Evolutionary conservation across 1,140 invertebrate genomes (phyloP).

Genomic region (Zaprionus davidi): DNA sequence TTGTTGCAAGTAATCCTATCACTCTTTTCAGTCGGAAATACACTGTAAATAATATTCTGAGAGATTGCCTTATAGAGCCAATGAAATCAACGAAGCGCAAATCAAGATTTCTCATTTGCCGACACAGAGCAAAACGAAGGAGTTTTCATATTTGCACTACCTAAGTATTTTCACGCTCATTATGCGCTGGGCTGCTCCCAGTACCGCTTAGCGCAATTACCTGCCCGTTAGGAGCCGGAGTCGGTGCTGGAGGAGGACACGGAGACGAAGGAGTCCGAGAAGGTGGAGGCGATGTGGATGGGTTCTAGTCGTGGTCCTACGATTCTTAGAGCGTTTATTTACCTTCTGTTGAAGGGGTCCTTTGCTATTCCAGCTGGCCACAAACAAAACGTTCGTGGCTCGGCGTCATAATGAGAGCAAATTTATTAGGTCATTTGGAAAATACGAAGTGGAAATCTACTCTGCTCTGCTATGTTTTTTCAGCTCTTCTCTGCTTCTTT

Average conservation of each 20-base stretch:
- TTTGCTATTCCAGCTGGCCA: constrained; percentile 61
- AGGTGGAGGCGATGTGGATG: not conserved
- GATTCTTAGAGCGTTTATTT: constrained; percentile 47
- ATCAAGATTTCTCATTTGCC: constrained; percentile 57
- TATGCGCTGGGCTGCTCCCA: constrained; percentile 64
- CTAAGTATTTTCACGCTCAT: constrained; percentile 76
- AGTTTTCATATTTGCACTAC: constrained; percentile 72
- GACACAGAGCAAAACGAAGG: constrained; percentile 37
- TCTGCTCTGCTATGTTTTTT: constrained; percentile 34
- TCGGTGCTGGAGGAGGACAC: not conserved
- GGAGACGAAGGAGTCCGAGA: not conserved
- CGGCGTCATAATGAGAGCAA: constrained; percentile 79
- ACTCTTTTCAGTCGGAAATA: not conserved
- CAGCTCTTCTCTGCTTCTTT: not conserved
- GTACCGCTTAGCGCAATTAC: constrained; percentile 71
- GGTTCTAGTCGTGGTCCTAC: constrained; percentile 59
- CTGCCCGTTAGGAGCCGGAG: constrained; percentile 43
- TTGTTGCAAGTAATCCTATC: not conserved
- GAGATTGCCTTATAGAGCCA: not conserved
- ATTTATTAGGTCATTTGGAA: constrained; percentile 82
- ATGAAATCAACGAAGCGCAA: constrained; percentile 18
- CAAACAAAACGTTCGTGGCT: constrained; percentile 72
- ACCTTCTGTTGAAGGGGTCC: constrained; percentile 22
- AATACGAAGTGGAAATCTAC: constrained; percentile 75
- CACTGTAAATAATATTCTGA: not conserved